Base-by-base conservation (phyloP, 2,888 invertebrate genomes). In the Entomobrya multifasciata region DNA sequence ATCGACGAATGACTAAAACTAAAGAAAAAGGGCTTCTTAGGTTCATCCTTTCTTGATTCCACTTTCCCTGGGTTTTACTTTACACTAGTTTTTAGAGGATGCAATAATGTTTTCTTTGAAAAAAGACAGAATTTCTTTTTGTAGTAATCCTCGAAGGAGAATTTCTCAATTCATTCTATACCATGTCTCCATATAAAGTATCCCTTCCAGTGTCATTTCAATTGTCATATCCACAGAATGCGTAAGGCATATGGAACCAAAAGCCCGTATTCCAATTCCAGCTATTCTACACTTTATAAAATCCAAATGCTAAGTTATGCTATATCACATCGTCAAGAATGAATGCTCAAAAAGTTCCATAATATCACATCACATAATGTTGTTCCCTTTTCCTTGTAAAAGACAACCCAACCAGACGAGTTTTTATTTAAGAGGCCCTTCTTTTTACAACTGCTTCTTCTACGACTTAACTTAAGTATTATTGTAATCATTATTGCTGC, bases 261-360 rank as follows among this genome's bases (percentile, higher is more conserved):
- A 36, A 6, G 8, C 36, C 36, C 36, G 8, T 36, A n/a, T n/a
- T n/a, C n/a, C n/a, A n/a, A n/a, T n/a, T n/a, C n/a, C n/a, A n/a
- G 20, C 47, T 74, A 15, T 36, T 47, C 10, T 27, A 49, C 65
- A 80, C 86, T 86, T 86, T 74, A 86, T 86, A 74, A 86, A 86
- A 80, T 86, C 80, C 86, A 86, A 80, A 81, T 81, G 47, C 49
- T 25, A 44, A 81, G 44, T 44, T 57, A 20, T 70, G 55, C 27
- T n/a, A n/a, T n/a, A n/a, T n/a, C n/a, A n/a, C 20, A 47, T 60
- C 49, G 13, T 79, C 79, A 55, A n/a, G 67, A 67, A 67, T 22
- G 44, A 67, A 22, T 67, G 20, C 8, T 36, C 36, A 49, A 47
- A 27, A n/a, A 62, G 65, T 65, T 65, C n/a, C 17, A 47, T 17